Evolutionary conservation across 2,888 invertebrate species (phyloP).

Genomic region (Lycia hirtaria): DNA sequence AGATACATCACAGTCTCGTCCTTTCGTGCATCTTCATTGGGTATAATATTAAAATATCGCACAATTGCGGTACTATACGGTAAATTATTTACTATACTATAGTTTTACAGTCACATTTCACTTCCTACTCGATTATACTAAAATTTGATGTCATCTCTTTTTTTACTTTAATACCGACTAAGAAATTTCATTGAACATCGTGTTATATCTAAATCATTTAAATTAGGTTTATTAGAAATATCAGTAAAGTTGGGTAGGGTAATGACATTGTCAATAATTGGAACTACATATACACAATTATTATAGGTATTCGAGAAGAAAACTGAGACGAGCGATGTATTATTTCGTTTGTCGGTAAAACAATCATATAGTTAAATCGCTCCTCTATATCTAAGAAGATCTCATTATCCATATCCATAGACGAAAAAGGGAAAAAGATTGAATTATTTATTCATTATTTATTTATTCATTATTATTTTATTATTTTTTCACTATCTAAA

Average conservation of each 20-base stretch:
- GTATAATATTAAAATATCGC: too few relatives aligned
- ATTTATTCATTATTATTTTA: too few relatives aligned
- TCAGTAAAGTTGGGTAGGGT: slow-evolving; percentile 4
- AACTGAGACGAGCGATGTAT: slow-evolving; percentile 9
- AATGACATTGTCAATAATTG: neutral
- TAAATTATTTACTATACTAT: too few relatives aligned
- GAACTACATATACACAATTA: slow-evolving; percentile 2
- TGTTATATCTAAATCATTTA: neutral
- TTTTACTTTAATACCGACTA: neutral
- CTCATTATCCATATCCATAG: slow-evolving; percentile 54
- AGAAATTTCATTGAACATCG: neutral
- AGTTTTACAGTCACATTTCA: neutral
- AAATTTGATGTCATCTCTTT: neutral
- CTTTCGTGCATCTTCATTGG: too few relatives aligned
- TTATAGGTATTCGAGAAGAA: neutral
- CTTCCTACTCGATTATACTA: slow-evolving; percentile 1
- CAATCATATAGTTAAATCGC: slow-evolving; percentile 22
- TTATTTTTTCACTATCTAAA: slow-evolving; percentile 71
- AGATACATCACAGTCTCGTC: too few relatives aligned
- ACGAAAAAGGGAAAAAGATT: slow-evolving; percentile 66
- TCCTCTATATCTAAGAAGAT: neutral
- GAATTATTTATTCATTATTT: slow-evolving; percentile 51
- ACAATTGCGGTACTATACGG: too few relatives aligned
- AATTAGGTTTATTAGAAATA: neutral
- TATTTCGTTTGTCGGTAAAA: slow-evolving; percentile 16